These are phyloP conservation scores for Leucoma salicis DNA, from an alignment of 2,888 invertebrate species.

Conservation along the genomic window DNA sequence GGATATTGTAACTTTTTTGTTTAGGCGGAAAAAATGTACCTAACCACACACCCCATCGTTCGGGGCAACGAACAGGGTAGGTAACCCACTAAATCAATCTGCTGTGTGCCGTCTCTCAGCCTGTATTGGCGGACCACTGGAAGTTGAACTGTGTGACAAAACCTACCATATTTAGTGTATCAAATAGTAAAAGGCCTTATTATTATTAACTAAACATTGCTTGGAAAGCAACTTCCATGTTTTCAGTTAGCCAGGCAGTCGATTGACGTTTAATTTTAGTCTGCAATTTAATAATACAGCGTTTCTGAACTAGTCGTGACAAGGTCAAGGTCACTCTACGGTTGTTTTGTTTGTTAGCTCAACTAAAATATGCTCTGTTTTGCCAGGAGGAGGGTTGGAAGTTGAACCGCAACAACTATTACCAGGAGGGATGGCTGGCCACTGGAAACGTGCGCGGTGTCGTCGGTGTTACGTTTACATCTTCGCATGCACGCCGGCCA, in stretches of 20 bases:
- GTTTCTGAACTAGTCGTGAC: conserved; percentile 13
- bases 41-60: no score
- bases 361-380: conserved; percentile 17
- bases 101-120: no score
- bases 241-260: conserved; percentile 9
- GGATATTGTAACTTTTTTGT: no score
- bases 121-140: no score
- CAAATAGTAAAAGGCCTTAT: no score
- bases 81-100: no score
- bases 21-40: no score
- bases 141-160: no score
- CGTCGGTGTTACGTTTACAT: conserved; percentile 97
- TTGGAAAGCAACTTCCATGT: neutral
- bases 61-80: no score
- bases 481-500: conserved; percentile 94
- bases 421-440: conserved; percentile 98
- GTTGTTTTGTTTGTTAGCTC: conserved; percentile 7
- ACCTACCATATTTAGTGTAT: no score
- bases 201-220: no score
- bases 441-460: conserved; percentile 97
- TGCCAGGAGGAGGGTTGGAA: conserved; percentile 96
- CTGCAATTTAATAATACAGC: conserved; percentile 16
- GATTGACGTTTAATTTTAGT: conserved; percentile 8
- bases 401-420: conserved; percentile 96
- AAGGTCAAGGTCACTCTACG: conserved; percentile 24